Percentiles rank a stretch among this genome's conserved stretches.
Evolutionary conservation across 2,113 vertebrate genomes (phyloP).

Genomic region (Gnathonemus longibarbis): DNA sequence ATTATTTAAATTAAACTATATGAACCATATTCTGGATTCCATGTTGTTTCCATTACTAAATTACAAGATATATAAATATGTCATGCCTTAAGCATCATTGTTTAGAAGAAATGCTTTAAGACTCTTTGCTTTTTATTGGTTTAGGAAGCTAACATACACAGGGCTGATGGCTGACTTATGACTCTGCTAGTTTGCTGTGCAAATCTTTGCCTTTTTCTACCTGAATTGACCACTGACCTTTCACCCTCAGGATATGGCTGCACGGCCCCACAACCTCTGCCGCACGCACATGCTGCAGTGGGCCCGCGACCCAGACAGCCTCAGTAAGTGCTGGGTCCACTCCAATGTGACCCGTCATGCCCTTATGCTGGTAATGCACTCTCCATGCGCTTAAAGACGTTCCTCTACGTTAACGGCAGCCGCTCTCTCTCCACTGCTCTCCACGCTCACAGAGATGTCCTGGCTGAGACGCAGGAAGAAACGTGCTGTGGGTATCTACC

Average conservation of each 20-base stretch:
- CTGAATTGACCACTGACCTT: constrained; percentile 9
- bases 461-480: constrained; percentile 83
- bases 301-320: constrained; percentile 33
- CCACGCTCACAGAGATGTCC: constrained; percentile 72
- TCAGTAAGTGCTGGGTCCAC: neutral
- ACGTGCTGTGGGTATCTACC: constrained; percentile 73
- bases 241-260: constrained; percentile 49
- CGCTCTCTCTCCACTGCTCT: constrained; percentile 39
- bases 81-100: neutral
- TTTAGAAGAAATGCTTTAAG: neutral
- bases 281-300: constrained; percentile 40
- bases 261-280: constrained; percentile 55
- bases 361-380: neutral
- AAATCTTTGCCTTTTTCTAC: neutral
- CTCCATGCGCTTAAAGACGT: neutral
- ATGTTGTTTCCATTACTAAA: neutral
- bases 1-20: neutral
- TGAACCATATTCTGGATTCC: neutral
- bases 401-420: neutral
- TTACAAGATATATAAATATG: neutral
- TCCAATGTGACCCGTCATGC: neutral
- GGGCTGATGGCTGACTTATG: neutral
- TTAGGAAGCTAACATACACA: neutral
- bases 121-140: neutral
- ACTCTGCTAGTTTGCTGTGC: neutral